Evolutionary conservation across 2,113 vertebrate species (phyloP), one percentile per base, ranked within the genome.

Genomic region (Chaenogobius annularis): DNA sequence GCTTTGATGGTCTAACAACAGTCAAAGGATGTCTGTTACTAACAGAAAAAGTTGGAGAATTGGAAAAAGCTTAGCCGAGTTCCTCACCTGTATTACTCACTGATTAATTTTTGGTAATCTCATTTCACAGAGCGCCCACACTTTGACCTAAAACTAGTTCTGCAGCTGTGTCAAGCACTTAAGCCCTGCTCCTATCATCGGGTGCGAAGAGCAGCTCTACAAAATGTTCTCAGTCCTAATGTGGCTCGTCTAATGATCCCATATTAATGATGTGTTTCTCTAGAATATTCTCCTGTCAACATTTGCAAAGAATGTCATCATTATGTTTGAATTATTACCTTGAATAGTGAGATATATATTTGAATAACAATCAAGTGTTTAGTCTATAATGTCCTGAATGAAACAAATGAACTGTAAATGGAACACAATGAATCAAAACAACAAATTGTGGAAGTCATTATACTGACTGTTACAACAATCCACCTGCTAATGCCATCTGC

Each of bases 121-220:
- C 70, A 63, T 80, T 85, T 69, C 67, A 65, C 66, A 71, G 26
- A 56, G 62, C 26, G 52, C 35, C 35, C 65, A 44, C 37, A 75
- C 74, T 66, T 56, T 81, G 74, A 83, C 80, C 80, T 80, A 61
- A 79, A 85, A 72, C 72, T 71, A 75, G 68, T 64, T 73, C 56
- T 50, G 37, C 62, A 61, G 74, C 83, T 81, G 77, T 85, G 75
- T 83, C 72, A 73, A 82, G 72, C 64, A 63, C 66, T 74, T 22
- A 52, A 44, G 50, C 23, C 20, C 67, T 6, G 11, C 37, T 71
- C 56, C 66, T 31, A 50, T 61, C 48, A 77, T 17, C 68, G 20
- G 22, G 15, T 68, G n/a, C 68, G 55, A 72, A 59, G 35, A 68
- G 58, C 11, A 37, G 52, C 61, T 82, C 63, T 61, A 63, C 22